Conservation (phyloP, 1,140 invertebrate species). For the Euglossa dilemma region DNA sequence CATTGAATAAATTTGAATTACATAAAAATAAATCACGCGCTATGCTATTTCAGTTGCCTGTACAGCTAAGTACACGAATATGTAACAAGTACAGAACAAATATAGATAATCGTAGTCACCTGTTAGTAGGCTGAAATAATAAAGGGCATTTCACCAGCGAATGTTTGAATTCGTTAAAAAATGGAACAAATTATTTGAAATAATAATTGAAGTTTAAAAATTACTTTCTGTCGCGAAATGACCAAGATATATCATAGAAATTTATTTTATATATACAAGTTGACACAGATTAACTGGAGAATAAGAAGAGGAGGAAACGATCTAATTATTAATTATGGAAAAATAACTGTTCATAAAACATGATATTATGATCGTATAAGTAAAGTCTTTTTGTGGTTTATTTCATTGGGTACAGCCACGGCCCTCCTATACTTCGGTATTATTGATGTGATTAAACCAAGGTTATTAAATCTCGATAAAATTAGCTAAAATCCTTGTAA, state of each 20-base stretch:
- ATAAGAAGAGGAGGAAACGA: constrained; percentile 4
- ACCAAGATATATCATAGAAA: constrained; percentile 38
- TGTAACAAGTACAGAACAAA: constrained; percentile 24
- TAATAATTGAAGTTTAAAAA: constrained; percentile 15
- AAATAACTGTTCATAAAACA: constrained; percentile 27
- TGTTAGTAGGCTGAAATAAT: constrained; percentile 35
- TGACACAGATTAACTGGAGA: constrained; percentile 16
- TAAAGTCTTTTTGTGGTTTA: constrained; percentile 2
- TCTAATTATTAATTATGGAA: constrained; percentile 24
- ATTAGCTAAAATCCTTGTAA: constrained; percentile 81
- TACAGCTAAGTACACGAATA: background rate
- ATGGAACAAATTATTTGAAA: constrained; percentile 26
- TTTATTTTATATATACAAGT: constrained; percentile 58
- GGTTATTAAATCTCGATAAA: constrained; percentile 78
- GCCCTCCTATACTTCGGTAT: constrained; percentile 75
- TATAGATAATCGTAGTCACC: constrained; percentile 15
- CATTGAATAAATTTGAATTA: constrained; percentile 11
- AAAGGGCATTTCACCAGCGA: constrained; percentile 46
- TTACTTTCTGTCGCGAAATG: constrained; percentile 18
- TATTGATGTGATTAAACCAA: constrained; percentile 81
- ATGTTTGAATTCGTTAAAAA: constrained; percentile 14
- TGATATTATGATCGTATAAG: constrained; percentile 52
- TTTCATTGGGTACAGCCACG: constrained; percentile 64
- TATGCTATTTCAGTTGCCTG: constrained; percentile 21
- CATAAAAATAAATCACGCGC: constrained; percentile 11